A percentile compares a stretch with the other conserved stretches of the same genome.
phyloP scores from a whole-genome alignment of 2,888 invertebrate species.

The Thymelicus acteon region DNA sequence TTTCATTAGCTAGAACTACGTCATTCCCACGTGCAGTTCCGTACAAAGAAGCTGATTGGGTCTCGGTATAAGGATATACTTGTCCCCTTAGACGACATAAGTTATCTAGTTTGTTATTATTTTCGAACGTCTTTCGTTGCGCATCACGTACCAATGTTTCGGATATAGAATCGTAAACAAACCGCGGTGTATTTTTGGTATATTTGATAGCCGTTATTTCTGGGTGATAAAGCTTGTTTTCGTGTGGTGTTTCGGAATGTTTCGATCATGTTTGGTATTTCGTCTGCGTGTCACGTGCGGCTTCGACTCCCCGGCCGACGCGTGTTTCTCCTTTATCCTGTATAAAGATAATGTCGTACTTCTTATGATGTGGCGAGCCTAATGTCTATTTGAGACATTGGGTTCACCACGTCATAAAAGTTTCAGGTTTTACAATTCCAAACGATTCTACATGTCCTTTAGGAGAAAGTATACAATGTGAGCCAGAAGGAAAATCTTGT shows the following conservation, averaged over 20 bases:
- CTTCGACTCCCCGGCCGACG: conserved; percentile 66
- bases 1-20: not conserved
- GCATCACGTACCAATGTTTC: conserved; percentile 60
- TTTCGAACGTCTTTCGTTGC: conserved; percentile 58
- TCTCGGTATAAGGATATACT: not conserved
- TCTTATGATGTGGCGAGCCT: not conserved
- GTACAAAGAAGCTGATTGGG: conserved; percentile 4
- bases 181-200: conserved; percentile 52
- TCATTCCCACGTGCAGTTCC: not conserved
- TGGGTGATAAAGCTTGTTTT: conserved; percentile 52
- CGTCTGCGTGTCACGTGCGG: conserved; percentile 72
- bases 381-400: not conserved
- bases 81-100: conserved; percentile 21
- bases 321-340: conserved; percentile 65
- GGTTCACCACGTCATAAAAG: too few species aligned
- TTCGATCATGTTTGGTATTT: conserved; percentile 61
- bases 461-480: too few species aligned
- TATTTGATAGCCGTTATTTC: conserved; percentile 45
- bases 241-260: conserved; percentile 45
- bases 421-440: too few species aligned
- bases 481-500: too few species aligned
- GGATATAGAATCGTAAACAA: conserved; percentile 38
- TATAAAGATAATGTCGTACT: conserved; percentile 24
- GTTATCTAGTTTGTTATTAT: conserved; percentile 50
- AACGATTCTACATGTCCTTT: too few species aligned